Conservation (phyloP, 2,888 invertebrate species). For the Ctenicera cuprea region DNA sequence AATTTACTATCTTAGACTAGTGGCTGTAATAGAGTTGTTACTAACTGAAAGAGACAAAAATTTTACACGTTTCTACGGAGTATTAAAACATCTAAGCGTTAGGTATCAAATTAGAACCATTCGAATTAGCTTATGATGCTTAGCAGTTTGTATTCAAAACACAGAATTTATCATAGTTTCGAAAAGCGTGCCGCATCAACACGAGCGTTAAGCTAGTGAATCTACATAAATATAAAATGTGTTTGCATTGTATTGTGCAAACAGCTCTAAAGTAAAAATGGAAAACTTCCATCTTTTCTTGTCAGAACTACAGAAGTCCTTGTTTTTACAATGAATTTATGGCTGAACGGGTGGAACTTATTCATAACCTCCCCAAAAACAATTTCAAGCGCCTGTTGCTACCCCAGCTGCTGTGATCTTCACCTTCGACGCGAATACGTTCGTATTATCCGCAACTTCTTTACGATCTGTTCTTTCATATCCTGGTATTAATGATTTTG, state of each 20-base stretch:
- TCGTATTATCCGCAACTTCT: constrained; percentile 9
- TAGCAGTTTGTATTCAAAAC: too few relatives aligned
- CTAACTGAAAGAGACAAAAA: too few relatives aligned
- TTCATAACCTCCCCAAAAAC: constrained; percentile 37
- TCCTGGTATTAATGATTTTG: constrained; percentile 5
- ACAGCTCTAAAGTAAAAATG: neutral
- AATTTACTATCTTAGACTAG: too few relatives aligned
- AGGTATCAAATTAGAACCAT: too few relatives aligned
- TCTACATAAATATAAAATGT: too few relatives aligned
- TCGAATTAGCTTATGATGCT: too few relatives aligned
- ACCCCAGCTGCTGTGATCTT: constrained; percentile 24
- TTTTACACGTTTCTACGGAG: too few relatives aligned
- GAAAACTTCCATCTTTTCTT: neutral
- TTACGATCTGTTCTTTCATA: constrained; percentile 12
- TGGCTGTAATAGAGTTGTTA: too few relatives aligned
- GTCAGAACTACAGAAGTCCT: neutral
- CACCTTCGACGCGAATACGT: constrained; percentile 18
- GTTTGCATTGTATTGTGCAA: neutral
- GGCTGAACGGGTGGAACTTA: constrained; percentile 12
- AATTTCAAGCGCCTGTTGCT: constrained; percentile 44
- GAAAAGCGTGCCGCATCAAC: too few relatives aligned
- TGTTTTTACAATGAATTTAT: constrained; percentile 34
- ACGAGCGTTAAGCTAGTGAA: too few relatives aligned
- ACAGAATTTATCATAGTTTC: too few relatives aligned
- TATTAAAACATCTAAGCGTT: too few relatives aligned